These are phyloP conservation scores for Antigone vipio DNA, from an alignment of 2,113 vertebrate species.

Conservation along the genomic window DNA sequence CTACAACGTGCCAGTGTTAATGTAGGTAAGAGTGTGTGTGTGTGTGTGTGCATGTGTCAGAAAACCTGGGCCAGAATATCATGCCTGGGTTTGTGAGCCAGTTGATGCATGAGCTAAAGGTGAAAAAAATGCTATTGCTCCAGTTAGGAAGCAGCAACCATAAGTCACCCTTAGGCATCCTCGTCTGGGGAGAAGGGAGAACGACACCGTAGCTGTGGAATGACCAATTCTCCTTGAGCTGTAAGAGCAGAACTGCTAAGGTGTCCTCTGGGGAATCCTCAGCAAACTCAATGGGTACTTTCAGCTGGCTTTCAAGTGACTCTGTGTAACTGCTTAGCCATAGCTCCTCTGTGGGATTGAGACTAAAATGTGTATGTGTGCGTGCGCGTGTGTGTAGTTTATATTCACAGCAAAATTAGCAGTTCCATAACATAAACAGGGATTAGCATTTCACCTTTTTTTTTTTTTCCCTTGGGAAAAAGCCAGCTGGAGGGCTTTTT, in stretches of 20 bases:
- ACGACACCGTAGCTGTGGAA: not conserved
- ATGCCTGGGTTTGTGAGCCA: not conserved
- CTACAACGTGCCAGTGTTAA: not conserved
- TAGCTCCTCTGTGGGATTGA: not conserved
- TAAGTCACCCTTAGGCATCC: constrained; percentile 51
- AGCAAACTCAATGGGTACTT: constrained; percentile 18
- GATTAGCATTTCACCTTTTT: not conserved
- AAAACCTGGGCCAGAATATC: not conserved
- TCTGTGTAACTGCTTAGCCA: not conserved
- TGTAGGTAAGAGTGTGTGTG: too few species aligned
- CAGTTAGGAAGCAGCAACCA: not conserved
- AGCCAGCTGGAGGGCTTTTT: not conserved
- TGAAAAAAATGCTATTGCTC: constrained; percentile 2
- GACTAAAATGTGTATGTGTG: not conserved
- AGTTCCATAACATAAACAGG: not conserved
- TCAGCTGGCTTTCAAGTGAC: constrained; percentile 1
- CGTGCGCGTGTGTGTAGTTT: not conserved
- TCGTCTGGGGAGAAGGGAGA: constrained; percentile 4
- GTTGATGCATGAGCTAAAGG: not conserved
- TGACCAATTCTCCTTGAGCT: constrained; percentile 44
- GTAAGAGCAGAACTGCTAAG: constrained; percentile 32
- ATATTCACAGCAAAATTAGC: not conserved
- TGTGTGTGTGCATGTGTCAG: not conserved
- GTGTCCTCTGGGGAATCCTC: constrained; percentile 25
- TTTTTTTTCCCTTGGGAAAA: not conserved